A percentile compares a stretch with the other conserved stretches of the same genome.
Evolutionary conservation across 1,140 invertebrate species (phyloP).

Genomic region (Bombus ignitus): DNA sequence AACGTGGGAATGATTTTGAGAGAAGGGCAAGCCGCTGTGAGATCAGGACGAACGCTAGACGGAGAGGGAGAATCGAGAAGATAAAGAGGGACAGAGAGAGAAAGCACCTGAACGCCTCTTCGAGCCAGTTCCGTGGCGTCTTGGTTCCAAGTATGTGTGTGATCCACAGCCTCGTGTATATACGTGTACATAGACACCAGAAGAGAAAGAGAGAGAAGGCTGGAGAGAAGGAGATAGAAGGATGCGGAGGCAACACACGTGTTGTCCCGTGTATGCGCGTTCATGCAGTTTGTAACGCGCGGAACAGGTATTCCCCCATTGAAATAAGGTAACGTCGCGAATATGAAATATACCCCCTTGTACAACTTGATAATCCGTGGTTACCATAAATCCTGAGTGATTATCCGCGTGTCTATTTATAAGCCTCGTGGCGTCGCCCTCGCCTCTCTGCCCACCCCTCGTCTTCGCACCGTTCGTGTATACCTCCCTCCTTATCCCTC

Average conservation of each 20-base stretch:
- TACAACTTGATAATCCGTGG: conserved; percentile 83
- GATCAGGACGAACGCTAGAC: conserved; percentile 13
- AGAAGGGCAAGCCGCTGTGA: conserved; percentile 31
- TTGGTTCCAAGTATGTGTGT: conserved; percentile 38
- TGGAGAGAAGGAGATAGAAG: not conserved
- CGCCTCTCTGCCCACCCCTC: conserved; percentile 54
- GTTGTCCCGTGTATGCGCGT: conserved; percentile 63
- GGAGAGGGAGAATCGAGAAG: conserved; percentile 26
- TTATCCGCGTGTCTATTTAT: conserved; percentile 83
- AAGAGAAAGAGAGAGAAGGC: not conserved
- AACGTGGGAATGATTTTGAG: conserved; percentile 78
- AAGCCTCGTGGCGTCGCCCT: conserved; percentile 75
- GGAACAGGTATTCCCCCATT: conserved; percentile 80
- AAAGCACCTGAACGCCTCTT: conserved; percentile 57
- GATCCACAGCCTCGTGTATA: not conserved
- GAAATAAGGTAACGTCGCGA: conserved; percentile 81
- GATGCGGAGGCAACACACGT: conserved; percentile 59
- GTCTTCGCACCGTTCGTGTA: conserved; percentile 47
- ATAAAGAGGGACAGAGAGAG: conserved; percentile 32
- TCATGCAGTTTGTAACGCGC: conserved; percentile 71
- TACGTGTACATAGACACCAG: not conserved
- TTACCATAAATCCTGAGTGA: conserved; percentile 83
- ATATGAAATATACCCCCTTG: conserved; percentile 83
- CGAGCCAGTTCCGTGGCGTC: conserved; percentile 54
- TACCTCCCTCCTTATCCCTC: conserved; percentile 34